Base-by-base conservation (phyloP, 2,888 invertebrate genomes). In the Enchytraeus crypticus region DNA sequence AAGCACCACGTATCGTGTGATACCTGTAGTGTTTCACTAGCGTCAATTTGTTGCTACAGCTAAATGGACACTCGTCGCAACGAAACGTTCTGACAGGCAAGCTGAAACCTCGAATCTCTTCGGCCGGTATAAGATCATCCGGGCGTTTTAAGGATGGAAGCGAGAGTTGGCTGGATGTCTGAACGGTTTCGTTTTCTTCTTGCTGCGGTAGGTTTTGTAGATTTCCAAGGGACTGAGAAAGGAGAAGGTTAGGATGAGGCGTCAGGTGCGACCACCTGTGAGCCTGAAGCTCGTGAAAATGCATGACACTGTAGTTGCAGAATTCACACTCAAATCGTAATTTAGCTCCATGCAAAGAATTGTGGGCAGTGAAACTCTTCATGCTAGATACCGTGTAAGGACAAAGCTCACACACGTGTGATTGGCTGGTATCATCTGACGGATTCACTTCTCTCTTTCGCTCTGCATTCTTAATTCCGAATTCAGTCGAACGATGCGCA, bases 301-400 rank as follows among this genome's bases (percentile, higher is more conserved):
- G 89, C 71, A 89, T 88, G 0, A 90, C 90, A 1, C 90, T 79
- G 78, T 67, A 67, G 63, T 91, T 90, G 78, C 91, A 91, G 49
- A 85, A 82, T 70, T 88, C 86, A 80, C 91, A 91, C 70, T 85
- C 86, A 76, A 88, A 90, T 64, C 87, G 84, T 77, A 90, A 89
- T 71, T 87, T 86, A 0, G 89, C 87, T 3, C 90, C 90, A 74
- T 91, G 91, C 51, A 90, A 80, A 23, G 87, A 86, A 69, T 88
- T 79, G 78, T 91, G 91, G 30, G 88, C 85, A 77, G 88, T 87
- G 77, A 88, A 90, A 76, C 90, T 89, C 71, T 88, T 87, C 45
- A 87, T 14, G 79, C 90, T 90, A 72, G 89, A 88, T 78, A 90
- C 90, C 0, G 89, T 88, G 51, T 89, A 89, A 0, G 91, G 90